phyloP scores from a whole-genome alignment of 2,797 vertebrate genomes.

The Benthosema pterotum region DNA sequence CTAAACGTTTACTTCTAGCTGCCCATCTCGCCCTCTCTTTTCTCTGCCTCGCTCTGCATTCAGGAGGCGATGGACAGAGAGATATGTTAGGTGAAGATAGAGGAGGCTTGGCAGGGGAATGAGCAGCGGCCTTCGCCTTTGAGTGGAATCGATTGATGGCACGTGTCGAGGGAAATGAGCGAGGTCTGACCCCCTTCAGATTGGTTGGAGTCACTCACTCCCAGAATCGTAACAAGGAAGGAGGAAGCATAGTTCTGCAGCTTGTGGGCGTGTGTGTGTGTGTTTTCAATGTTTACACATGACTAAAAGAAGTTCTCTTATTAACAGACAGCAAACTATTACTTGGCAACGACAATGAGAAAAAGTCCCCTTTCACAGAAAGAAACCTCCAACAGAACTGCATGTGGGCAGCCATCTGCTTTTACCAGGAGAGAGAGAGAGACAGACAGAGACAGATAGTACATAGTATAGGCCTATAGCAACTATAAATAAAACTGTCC shows the following conservation, averaged over 20 bases:
- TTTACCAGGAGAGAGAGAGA: too few relatives aligned
- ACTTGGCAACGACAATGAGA: too few relatives aligned
- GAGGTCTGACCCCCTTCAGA: constrained; percentile 56
- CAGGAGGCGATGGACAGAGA: constrained; percentile 29
- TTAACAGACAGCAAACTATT: too few relatives aligned
- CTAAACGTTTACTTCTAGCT: constrained; percentile 19
- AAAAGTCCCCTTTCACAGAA: too few relatives aligned
- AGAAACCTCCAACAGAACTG: too few relatives aligned
- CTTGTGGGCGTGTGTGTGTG: background rate
- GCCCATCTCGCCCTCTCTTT: background rate
- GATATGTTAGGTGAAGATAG: constrained; percentile 32
- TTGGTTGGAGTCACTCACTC: constrained; percentile 46
- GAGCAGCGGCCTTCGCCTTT: constrained; percentile 49
- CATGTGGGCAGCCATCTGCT: too few relatives aligned
- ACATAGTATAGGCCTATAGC: too few relatives aligned
- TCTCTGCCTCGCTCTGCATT: constrained; percentile 48
- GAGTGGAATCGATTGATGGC: constrained; percentile 70
- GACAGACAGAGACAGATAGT: too few relatives aligned
- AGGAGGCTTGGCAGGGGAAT: constrained; percentile 27
- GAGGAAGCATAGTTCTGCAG: constrained; percentile 7
- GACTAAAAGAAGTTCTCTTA: too few relatives aligned
- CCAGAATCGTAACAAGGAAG: constrained; percentile 48
- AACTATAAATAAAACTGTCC: too few relatives aligned
- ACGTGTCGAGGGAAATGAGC: constrained; percentile 68
- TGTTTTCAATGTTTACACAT: too few relatives aligned